Base-by-base conservation (phyloP, 2,888 invertebrate genomes). In the Pemphredon lugubris region DNA sequence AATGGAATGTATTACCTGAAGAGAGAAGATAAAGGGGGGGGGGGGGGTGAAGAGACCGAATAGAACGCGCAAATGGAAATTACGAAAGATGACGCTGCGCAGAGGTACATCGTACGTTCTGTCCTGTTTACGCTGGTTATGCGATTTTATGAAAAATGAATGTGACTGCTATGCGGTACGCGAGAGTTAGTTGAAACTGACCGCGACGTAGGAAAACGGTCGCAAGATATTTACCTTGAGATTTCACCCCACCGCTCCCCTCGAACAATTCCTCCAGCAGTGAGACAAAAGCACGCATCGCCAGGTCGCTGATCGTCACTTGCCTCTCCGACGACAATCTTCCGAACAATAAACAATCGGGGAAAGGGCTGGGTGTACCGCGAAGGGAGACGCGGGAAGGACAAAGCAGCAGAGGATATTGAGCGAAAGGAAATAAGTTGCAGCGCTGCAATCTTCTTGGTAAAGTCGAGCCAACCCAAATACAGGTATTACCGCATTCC, bases 1-100 rank as follows among this genome's bases (percentile, higher is more conserved):
- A 68, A 64, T 66, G 51, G 80, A 79, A 79, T 79, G 70, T 65
- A 66, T 76, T 72, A 63, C 51, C 50, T 20, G 42, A 3, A 37
- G 13, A 14, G 21, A 16, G 20, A 39, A 30, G 0, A n/a, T n/a
- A n/a, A n/a, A n/a, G n/a, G n/a, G n/a, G n/a, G n/a, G n/a, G n/a
- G n/a, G n/a, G n/a, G n/a, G n/a, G n/a, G n/a, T n/a, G n/a, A n/a
- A n/a, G n/a, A n/a, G n/a, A n/a, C n/a, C n/a, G 26, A 9, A 14
- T 2, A 13, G 59, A 39, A 47, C 59, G 51, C 48, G 58, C 63
- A 45, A 61, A 61, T 76, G 73, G 73, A 70, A 79, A 78, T 79
- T 66, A 57, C 59, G 55, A 50, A 50, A 34, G 50, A 50, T 50
- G 34, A 50, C 50, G 50, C 34, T 7, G 34, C 18, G 34, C 50